Conservation (phyloP, 92 coral and sea anemone genomes). For the Umimayanthus kanabou region DNA sequence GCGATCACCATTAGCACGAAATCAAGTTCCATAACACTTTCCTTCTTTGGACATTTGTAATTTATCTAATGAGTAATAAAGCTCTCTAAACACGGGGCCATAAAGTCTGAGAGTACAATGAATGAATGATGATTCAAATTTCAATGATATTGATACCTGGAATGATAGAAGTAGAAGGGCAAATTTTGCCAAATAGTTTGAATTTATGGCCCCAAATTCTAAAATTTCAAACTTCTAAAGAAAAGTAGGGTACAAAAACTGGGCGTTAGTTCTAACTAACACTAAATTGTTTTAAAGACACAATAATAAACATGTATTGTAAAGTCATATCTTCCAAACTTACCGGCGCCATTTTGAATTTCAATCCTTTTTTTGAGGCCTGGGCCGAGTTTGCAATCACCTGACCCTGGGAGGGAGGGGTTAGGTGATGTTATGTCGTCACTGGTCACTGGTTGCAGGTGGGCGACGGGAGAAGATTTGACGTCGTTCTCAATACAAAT, state of each 20-base stretch:
- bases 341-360: constrained; percentile 46
- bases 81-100: too few species aligned
- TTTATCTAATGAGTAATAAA: too few species aligned
- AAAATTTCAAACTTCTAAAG: not conserved
- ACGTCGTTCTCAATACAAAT: constrained; percentile 6
- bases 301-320: not conserved
- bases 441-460: constrained; percentile 39
- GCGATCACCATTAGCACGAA: not conserved
- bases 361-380: not conserved
- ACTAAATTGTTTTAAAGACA: not conserved
- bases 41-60: not conserved
- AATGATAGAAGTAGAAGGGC: too few species aligned
- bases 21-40: not conserved
- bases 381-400: constrained; percentile 12
- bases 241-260: not conserved
- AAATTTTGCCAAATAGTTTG: not conserved
- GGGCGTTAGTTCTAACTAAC: not conserved
- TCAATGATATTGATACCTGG: too few species aligned
- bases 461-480: constrained; percentile 22
- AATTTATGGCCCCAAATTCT: too few species aligned
- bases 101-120: too few species aligned
- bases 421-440: constrained; percentile 34
- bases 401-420: constrained; percentile 26
- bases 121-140: too few species aligned
- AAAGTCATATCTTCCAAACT: not conserved